These are phyloP conservation scores for Coracopsis vasa DNA, from an alignment of 2,113 vertebrate species.

Conservation along the genomic window DNA sequence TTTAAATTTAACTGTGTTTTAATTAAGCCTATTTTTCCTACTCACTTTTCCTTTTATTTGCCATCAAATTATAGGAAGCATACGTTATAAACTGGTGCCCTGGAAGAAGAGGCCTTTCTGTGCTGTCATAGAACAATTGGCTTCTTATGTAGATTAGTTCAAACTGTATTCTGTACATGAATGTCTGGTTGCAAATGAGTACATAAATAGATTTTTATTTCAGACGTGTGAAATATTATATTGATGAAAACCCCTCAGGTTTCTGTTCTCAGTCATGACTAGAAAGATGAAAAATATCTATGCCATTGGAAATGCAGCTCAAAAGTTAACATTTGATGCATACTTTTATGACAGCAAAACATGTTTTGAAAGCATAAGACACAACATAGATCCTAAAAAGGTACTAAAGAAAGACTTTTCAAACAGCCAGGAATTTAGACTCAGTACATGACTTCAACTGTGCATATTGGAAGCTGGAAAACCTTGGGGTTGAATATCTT, in stretches of 20 bases:
- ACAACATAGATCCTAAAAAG: neutral
- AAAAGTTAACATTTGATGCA: neutral
- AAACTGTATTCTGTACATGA: neutral
- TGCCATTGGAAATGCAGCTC: neutral
- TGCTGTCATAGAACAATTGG: neutral
- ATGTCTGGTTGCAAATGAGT: neutral
- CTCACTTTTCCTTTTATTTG: neutral
- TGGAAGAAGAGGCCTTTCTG: neutral
- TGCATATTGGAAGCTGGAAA: neutral
- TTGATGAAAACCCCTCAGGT: neutral
- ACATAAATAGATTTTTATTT: neutral
- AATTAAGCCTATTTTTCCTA: neutral
- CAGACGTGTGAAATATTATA: neutral
- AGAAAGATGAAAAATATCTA: neutral
- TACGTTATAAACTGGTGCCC: neutral
- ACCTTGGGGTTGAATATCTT: neutral
- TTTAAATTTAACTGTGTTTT: neutral
- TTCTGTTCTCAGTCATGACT: neutral
- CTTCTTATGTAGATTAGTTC: neutral
- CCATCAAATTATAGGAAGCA: neutral
- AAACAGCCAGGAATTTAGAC: neutral
- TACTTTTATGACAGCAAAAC: neutral
- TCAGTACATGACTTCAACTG: rapidly evolving
- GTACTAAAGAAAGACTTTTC: neutral
- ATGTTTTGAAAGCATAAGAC: neutral